These are phyloP conservation scores for Danio tinwini DNA, from an alignment of 2,797 vertebrate species.

Conservation along the genomic window DNA sequence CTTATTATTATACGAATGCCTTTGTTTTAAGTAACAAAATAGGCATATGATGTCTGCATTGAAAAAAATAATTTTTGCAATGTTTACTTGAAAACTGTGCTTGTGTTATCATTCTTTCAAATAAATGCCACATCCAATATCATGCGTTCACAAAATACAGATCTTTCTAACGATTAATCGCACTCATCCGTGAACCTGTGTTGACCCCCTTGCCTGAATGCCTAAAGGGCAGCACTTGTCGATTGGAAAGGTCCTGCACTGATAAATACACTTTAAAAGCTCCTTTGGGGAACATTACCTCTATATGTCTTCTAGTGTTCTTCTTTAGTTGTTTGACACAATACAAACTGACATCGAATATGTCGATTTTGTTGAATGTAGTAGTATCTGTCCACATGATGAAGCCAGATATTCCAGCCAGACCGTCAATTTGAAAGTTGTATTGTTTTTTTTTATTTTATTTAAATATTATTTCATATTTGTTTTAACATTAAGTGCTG, in stretches of 20 bases:
- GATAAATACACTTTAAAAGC: conserved; percentile 5
- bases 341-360: conserved; percentile 6
- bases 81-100: neutral
- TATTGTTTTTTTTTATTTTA: too few relatives aligned
- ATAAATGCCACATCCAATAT: neutral
- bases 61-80: too few relatives aligned
- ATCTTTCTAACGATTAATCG: neutral
- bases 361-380: neutral
- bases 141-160: neutral
- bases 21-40: too few relatives aligned
- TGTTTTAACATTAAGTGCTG: neutral
- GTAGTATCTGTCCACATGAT: neutral
- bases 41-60: too few relatives aligned
- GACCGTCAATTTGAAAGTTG: too few relatives aligned
- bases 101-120: neutral
- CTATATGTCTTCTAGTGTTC: conserved; percentile 13
- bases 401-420: neutral
- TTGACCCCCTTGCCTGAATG: conserved; percentile 42
- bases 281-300: conserved; percentile 27
- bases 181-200: conserved; percentile 22
- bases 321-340: neutral
- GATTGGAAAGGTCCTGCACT: neutral
- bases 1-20: neutral
- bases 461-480: neutral
- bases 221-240: neutral